Conservation (phyloP, 2,113 vertebrate genomes). For the Psilopsiagon aurifrons region DNA sequence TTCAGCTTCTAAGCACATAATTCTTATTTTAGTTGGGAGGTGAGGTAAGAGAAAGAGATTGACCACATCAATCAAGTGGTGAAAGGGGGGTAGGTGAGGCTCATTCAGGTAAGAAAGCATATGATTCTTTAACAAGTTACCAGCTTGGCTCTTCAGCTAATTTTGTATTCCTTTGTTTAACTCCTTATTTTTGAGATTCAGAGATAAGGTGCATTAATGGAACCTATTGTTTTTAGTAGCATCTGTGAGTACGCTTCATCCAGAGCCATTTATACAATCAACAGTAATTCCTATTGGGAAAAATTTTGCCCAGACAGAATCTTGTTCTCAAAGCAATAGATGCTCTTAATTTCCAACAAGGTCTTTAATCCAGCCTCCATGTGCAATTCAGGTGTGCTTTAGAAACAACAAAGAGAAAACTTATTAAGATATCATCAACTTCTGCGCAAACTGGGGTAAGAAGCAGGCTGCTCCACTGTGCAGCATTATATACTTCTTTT, state of each 20-base stretch:
- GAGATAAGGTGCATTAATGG: background rate
- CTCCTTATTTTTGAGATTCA: background rate
- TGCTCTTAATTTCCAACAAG: background rate
- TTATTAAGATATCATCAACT: background rate
- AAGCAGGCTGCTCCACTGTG: background rate
- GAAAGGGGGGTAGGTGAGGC: background rate
- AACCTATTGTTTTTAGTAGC: background rate
- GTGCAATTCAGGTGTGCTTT: background rate
- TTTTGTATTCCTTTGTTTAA: slow-evolving; percentile 38
- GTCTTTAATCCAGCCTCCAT: background rate
- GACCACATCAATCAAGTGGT: background rate
- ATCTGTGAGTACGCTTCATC: background rate
- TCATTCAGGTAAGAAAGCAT: slow-evolving; percentile 4
- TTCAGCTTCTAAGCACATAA: slow-evolving; percentile 20
- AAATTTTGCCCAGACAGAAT: background rate
- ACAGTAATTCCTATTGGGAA: slow-evolving; percentile 15
- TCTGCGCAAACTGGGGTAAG: background rate
- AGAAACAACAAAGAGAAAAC: background rate
- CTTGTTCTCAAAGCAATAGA: background rate
- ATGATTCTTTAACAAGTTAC: slow-evolving; percentile 27
- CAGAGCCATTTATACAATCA: background rate
- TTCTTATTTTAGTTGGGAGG: background rate
- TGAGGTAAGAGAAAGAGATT: background rate
- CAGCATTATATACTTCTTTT: background rate
- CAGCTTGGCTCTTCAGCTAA: background rate